Evolutionary conservation across 1,140 invertebrate genomes (phyloP), one percentile per base, ranked within the genome.

Genomic region (Aradophagus sp.): DNA sequence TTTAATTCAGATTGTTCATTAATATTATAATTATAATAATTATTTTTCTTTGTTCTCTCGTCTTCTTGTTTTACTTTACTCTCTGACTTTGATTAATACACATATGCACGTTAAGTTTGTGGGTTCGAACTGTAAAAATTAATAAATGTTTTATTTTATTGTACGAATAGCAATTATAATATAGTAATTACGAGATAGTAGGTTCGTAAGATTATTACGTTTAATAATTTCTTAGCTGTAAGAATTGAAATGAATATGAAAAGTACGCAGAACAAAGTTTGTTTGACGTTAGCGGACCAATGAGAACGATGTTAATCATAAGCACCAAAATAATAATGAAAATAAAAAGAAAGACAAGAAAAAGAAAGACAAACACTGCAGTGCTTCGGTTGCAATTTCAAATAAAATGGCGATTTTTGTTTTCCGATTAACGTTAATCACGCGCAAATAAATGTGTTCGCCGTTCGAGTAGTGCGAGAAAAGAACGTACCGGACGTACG

Each of bases 71-170:
- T 68, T 59, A 53, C 39, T 55, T 3, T 44, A 52, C 17, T 44
- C 38, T 56, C 45, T 67, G 14, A 32, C 13, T 36, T 56, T 31
- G n/a, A 39, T 48, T 56, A 56, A 56, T 66, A 44, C 23, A 66
- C 23, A 66, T 27, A 34, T 50, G 63, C 53, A 59, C 32, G 31
- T 59, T 66, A 56, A 58, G 52, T 59, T 67, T 52, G 47, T 59
- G 53, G 45, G 38, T 56, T 58, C 5, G 34, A 44, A 44, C 20
- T 66, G 36, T 52, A 67, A 67, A 50, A 52, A 58, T 52, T 23
- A 59, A 42, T 42, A 42, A 48, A 66, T 14, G 62, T 66, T 65
- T 47, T 44, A 58, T 44, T 67, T 67, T 48, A 45, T 58, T 58
- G 13, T 58, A 44, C 27, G 12, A 41, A 67, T 58, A 58, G 16